Conservation (phyloP, 2,113 vertebrate species). For the Apodemus speciosus region DNA sequence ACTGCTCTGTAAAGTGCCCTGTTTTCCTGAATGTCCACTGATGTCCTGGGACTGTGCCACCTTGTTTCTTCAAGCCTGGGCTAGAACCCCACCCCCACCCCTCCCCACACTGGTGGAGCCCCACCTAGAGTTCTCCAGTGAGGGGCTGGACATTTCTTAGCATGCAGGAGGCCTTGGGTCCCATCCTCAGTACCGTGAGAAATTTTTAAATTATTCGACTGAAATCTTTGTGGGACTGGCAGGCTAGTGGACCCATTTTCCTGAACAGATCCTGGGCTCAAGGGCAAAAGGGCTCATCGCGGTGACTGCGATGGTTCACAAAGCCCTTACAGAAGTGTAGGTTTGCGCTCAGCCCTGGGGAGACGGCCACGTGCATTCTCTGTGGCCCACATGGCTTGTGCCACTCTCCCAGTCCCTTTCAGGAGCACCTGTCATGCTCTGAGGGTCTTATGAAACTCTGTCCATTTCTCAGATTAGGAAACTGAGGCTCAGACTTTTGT, state of each 20-base stretch:
- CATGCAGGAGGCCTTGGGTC: background rate
- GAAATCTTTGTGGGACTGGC: background rate
- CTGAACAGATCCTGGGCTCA: background rate
- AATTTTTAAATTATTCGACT: background rate
- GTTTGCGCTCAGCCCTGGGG: background rate
- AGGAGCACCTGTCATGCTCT: background rate
- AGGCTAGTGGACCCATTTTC: background rate
- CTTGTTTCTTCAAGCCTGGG: background rate
- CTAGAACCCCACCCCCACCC: background rate
- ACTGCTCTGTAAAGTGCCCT: no score
- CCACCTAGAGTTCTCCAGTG: background rate
- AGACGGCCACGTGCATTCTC: background rate
- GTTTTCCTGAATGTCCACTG: no score
- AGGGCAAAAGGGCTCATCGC: background rate
- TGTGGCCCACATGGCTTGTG: background rate
- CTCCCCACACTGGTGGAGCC: background rate
- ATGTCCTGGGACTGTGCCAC: no score
- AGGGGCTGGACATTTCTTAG: background rate
- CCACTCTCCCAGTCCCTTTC: background rate
- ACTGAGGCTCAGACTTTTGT: background rate
- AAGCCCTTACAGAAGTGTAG: background rate
- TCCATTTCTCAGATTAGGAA: slow-evolving; percentile 37
- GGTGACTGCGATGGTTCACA: background rate
- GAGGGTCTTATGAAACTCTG: background rate
- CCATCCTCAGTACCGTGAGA: background rate